Percentiles rank a stretch among this genome's conserved stretches.
phyloP scores from a whole-genome alignment of 92 coral and sea anemone genomes.

The Actinernus sp. region DNA sequence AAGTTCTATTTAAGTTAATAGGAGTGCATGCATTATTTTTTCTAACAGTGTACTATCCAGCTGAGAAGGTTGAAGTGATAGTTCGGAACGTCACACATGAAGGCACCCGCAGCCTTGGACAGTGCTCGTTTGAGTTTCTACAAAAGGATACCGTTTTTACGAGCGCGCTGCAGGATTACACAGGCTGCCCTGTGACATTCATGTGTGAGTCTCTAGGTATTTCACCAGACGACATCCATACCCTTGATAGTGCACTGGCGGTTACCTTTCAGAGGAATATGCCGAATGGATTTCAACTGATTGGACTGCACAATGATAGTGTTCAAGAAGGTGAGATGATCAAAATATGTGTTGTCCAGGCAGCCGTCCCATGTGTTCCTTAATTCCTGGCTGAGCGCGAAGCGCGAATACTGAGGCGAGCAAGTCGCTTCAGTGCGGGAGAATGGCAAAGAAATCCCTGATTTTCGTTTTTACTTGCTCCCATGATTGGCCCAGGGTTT shows the following conservation, averaged over 20 bases:
- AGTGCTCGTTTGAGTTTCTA: slow-evolving; percentile 38
- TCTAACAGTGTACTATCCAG: slow-evolving; percentile 31
- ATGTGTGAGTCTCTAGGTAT: slow-evolving; percentile 73
- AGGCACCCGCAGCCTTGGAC: slow-evolving; percentile 39
- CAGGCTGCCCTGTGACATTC: slow-evolving; percentile 57
- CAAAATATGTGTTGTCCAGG: no score
- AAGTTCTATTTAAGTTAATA: no score
- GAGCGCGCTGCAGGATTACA: slow-evolving; percentile 25
- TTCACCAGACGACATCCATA: slow-evolving; percentile 32
- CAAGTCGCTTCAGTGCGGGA: no score
- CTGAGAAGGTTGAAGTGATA: slow-evolving; percentile 40
- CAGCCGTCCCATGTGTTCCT: no score
- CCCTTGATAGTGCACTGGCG: slow-evolving; percentile 49
- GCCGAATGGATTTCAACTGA: slow-evolving; percentile 59
- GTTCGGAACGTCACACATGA: slow-evolving; percentile 47
- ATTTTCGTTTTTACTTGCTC: no score
- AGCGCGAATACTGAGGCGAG: no score
- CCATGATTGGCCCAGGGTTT: no score
- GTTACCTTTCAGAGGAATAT: slow-evolving; percentile 46
- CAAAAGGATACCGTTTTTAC: slow-evolving; percentile 36
- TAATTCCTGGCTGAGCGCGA: no score
- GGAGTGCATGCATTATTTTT: no score
- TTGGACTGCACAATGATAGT: slow-evolving; percentile 34
- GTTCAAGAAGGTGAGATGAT: slow-evolving; percentile 11
- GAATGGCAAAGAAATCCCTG: no score